Evolutionary conservation across 2,113 vertebrate species (phyloP), one percentile per base, ranked within the genome.

Genomic region (Psammodynastes pulverulentus): DNA sequence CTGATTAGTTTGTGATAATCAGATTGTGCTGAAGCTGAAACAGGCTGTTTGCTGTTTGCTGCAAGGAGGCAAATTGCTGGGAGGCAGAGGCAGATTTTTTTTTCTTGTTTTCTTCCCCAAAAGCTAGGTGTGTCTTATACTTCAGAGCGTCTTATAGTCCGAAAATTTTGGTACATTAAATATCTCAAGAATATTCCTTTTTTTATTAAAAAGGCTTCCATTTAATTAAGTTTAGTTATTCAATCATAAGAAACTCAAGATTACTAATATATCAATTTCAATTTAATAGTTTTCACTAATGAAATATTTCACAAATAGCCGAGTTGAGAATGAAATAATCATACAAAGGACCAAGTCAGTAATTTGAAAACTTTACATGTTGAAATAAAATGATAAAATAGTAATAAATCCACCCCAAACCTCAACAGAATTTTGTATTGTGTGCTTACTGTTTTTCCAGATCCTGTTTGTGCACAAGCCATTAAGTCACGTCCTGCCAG

Each of bases 401-500:
- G 72, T 84, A 54, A 2, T 39, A 79, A 39, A 43, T 89, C n/a
- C 43, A 52, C 2, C 51, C 54, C 51, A 72, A 89, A 34, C 29
- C 90, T 39, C 39, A 88, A 17, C 13, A 85, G 26, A n/a, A 49
- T 86, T 5, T 56, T 1, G 13, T 24, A 85, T 1, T 43, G 94
- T 95, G 91, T 26, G 21, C 98, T 98, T 96, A 99, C 99, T 84
- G 99, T 99, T 97, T 99, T 99, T 9, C 99, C 99, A 9, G 99
- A 99, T 48, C 99, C 99, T 1, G 99, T 99, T 88, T 99, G 99
- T 9, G 99, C 99, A 95, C 99, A 99, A 17, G 99, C 99, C 99
- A 99, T 99, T 92, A 99, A 97, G 96, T 99, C 99, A 79, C 99
- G 97, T 92, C 98, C 98, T 1, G 98, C 97, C 88, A 98, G 93